These are phyloP conservation scores for Pseudomyrmex concolor DNA, from an alignment of 1,140 invertebrate genomes.

Conservation along the genomic window DNA sequence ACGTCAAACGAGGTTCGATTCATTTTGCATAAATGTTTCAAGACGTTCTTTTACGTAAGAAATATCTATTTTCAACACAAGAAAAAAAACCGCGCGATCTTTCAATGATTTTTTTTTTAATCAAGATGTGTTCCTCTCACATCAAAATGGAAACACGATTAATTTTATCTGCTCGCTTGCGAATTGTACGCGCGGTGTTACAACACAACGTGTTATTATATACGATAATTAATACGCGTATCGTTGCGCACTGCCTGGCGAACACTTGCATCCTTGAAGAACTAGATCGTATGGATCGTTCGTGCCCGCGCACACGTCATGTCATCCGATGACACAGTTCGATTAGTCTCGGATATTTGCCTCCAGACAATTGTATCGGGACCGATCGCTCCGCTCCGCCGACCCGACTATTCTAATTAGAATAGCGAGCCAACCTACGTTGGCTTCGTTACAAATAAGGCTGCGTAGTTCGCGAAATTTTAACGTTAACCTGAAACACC, in stretches of 20 bases:
- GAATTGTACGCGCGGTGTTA: neutral
- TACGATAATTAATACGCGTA: conserved; percentile 43
- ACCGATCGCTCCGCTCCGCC: conserved; percentile 65
- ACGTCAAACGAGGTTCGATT: neutral
- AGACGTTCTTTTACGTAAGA: neutral
- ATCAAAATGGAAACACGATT: neutral
- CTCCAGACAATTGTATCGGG: conserved; percentile 72
- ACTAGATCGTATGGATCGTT: conserved; percentile 60
- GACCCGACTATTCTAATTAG: conserved; percentile 66
- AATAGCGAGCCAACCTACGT: conserved; percentile 23
- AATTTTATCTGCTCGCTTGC: neutral
- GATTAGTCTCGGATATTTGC: conserved; percentile 77
- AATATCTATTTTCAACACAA: neutral
- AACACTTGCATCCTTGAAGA: conserved; percentile 69
- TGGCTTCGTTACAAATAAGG: conserved; percentile 21
- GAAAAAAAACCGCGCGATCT: neutral
- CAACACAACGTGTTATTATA: conserved; percentile 4
- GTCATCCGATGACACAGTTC: conserved; percentile 71
- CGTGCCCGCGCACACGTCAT: conserved; percentile 18
- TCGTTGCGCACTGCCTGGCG: neutral
- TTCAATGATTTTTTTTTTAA: neutral
- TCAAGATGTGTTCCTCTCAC: no score
- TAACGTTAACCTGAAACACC: conserved; percentile 20
- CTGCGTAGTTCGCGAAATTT: conserved; percentile 23
- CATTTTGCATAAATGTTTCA: no score